Evolutionary conservation across 1,140 invertebrate species (phyloP).

Genomic region (Oryctes rhinoceros): DNA sequence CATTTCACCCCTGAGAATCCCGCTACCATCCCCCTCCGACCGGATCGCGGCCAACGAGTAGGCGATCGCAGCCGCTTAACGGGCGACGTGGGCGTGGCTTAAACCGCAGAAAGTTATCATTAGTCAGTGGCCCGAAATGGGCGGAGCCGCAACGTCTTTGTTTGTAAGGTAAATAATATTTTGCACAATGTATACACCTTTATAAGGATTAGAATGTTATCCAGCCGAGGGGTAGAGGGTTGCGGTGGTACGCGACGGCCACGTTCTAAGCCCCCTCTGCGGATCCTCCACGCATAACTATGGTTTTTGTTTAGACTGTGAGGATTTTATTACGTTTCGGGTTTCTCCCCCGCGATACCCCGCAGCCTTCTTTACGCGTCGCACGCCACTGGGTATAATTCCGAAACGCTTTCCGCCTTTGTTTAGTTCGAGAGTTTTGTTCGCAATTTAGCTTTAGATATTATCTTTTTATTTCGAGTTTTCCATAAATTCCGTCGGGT

Average conservation of each 20-base stretch:
- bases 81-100: slow-evolving; percentile 46
- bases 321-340: slow-evolving; percentile 55
- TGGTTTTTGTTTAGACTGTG: slow-evolving; percentile 58
- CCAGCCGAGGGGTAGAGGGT: slow-evolving; percentile 11
- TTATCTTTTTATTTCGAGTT: slow-evolving; percentile 38
- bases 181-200: slow-evolving; percentile 61
- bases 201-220: slow-evolving; percentile 55
- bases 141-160: slow-evolving; percentile 57
- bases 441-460: slow-evolving; percentile 39
- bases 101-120: slow-evolving; percentile 55
- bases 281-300: slow-evolving; percentile 57
- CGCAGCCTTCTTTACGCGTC: neutral
- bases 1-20: slow-evolving; percentile 11
- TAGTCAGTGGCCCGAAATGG: slow-evolving; percentile 59
- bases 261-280: slow-evolving; percentile 51
- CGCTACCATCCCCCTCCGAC: neutral
- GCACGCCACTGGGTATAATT: slow-evolving; percentile 55
- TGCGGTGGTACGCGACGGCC: neutral
- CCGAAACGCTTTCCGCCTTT: slow-evolving; percentile 52
- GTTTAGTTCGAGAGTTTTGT: slow-evolving; percentile 45
- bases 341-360: slow-evolving; percentile 52
- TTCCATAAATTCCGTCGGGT: neutral
- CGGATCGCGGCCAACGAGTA: neutral
- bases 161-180: slow-evolving; percentile 62
- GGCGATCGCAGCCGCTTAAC: neutral